phyloP scores from a whole-genome alignment of 1,140 invertebrate genomes.

The Drosophila kepulauana region DNA sequence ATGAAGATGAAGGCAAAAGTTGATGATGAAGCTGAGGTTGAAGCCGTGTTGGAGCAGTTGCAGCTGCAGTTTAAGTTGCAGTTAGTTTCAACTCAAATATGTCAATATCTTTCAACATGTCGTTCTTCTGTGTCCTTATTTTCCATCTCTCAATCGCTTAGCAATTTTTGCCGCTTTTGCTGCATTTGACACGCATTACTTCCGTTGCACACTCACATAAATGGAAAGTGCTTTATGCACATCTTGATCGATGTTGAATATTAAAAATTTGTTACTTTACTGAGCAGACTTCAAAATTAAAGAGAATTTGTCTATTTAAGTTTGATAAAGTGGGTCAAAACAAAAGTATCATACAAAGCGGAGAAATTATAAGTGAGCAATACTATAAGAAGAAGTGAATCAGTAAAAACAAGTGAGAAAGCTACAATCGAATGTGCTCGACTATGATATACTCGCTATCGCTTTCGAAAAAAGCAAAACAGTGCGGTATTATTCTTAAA shows the following conservation, averaged over 20 bases:
- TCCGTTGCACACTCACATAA: constrained; percentile 24
- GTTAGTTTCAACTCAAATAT: constrained; percentile 12
- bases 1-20: constrained; percentile 7
- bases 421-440: no score
- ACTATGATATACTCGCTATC: no score
- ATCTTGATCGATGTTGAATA: neutral
- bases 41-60: constrained; percentile 9
- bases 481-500: no score
- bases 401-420: no score
- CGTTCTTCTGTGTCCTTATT: neutral
- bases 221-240: constrained; percentile 17
- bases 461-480: no score
- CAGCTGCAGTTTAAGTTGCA: constrained; percentile 20
- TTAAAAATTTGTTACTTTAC: neutral
- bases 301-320: neutral
- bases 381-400: no score
- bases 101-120: constrained; percentile 1
- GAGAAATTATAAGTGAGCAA: no score
- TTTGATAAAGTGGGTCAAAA: neutral
- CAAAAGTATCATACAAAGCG: no score
- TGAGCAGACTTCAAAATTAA: neutral
- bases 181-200: constrained; percentile 70
- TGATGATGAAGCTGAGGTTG: neutral
- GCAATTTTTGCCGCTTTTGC: constrained; percentile 70
- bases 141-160: constrained; percentile 54